Conservation (phyloP, 2,113 vertebrate genomes). For the Leiothrix lutea region DNA sequence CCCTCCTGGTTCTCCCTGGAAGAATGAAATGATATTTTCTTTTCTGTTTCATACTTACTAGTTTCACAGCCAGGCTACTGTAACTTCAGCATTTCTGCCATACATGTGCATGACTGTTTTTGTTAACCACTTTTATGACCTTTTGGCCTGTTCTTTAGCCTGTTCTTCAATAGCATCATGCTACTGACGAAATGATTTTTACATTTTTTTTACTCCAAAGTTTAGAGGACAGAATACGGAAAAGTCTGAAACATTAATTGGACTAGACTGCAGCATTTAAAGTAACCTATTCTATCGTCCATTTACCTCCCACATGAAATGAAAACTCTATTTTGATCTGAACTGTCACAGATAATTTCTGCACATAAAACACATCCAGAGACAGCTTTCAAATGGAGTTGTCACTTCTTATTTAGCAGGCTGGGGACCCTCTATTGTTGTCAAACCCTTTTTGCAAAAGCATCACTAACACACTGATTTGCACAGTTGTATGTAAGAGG, state of each 20-base stretch:
- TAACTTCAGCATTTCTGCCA: conserved; percentile 30
- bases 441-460: conserved; percentile 81
- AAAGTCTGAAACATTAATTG: conserved; percentile 63
- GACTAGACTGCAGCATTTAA: conserved; percentile 66
- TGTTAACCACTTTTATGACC: conserved; percentile 3
- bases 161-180: not conserved
- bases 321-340: conserved; percentile 78
- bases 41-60: conserved; percentile 24
- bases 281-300: conserved; percentile 69
- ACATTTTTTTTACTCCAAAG: not conserved
- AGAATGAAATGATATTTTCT: conserved; percentile 35
- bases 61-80: conserved; percentile 34
- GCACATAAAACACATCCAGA: conserved; percentile 75
- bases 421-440: conserved; percentile 81
- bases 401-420: conserved; percentile 90
- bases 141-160: conserved; percentile 28
- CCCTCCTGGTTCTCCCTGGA: not conserved
- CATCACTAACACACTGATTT: conserved; percentile 66
- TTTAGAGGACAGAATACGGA: conserved; percentile 19
- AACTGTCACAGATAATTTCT: conserved; percentile 81
- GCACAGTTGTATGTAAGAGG: conserved; percentile 25
- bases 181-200: conserved; percentile 14
- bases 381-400: conserved; percentile 82
- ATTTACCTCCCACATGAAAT: conserved; percentile 68
- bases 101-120: not conserved